Conservation (phyloP, 37 sponge, comb jelly and placozoan species). For the Mnemiopsis leidyi region DNA sequence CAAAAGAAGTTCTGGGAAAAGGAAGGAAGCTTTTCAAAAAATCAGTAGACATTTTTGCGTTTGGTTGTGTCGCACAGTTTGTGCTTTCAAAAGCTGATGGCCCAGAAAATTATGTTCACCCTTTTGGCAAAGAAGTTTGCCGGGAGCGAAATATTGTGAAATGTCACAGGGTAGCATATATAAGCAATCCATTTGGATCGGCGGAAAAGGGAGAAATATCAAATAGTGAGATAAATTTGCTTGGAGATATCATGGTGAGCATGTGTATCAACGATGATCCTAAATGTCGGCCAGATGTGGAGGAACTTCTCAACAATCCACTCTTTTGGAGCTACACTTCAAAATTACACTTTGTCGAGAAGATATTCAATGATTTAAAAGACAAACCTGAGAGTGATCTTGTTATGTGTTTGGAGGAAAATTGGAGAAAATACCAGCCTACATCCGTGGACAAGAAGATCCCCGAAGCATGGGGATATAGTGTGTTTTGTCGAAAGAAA, state of each 20-base stretch:
- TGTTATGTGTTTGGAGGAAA: neutral
- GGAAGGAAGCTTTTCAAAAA: conserved; percentile 10
- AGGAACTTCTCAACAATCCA: neutral
- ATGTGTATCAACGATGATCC: conserved; percentile 5
- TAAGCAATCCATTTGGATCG: neutral
- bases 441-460: neutral
- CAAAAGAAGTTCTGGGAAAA: neutral
- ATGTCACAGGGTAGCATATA: neutral
- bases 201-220: neutral
- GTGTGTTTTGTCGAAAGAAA: neutral
- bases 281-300: neutral
- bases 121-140: neutral
- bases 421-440: neutral
- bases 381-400: neutral
- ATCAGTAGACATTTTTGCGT: neutral
- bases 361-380: conserved; percentile 37
- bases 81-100: neutral
- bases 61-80: conserved; percentile 14
- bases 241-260: conserved; percentile 32
- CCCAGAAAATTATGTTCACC: conserved; percentile 10
- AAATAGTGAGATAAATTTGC: neutral
- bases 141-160: neutral
- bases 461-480: conserved; percentile 50
- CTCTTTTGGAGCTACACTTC: conserved; percentile 22
- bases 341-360: neutral